Percentiles rank a stretch among this genome's conserved stretches.
Evolutionary conservation across 2,888 invertebrate genomes (phyloP).

Genomic region (Tillus elongatus): DNA sequence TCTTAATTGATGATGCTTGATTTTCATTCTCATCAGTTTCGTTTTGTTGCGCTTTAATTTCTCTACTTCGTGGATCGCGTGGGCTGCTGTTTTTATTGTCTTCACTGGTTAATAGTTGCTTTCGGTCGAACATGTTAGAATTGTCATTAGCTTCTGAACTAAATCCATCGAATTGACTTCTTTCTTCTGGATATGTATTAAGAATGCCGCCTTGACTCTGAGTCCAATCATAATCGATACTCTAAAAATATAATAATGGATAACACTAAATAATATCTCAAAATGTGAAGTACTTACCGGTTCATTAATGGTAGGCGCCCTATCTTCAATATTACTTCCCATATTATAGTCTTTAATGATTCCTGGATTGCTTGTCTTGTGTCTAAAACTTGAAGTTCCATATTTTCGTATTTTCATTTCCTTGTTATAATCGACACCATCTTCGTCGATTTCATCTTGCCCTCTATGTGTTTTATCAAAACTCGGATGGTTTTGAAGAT

Average conservation of each 20-base stretch:
- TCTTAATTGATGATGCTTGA: conserved; percentile 25
- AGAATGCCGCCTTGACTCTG: too few relatives aligned
- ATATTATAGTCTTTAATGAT: conserved; percentile 32
- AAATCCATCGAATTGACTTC: too few relatives aligned
- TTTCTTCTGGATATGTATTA: too few relatives aligned
- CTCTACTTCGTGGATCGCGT: background rate
- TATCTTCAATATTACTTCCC: conserved; percentile 12
- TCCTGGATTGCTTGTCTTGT: conserved; percentile 33
- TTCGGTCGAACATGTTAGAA: conserved; percentile 27
- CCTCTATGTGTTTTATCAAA: conserved; percentile 19
- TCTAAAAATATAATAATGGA: too few relatives aligned
- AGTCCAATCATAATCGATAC: too few relatives aligned
- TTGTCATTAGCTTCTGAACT: conserved; percentile 23
- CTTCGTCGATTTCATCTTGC: conserved; percentile 29
- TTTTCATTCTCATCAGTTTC: conserved; percentile 10
- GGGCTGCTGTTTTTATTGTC: conserved; percentile 16
- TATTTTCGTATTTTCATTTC: conserved; percentile 30
- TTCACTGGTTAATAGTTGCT: conserved; percentile 24
- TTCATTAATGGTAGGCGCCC: background rate
- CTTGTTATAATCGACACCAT: conserved; percentile 22
- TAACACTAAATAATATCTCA: too few relatives aligned
- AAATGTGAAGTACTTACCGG: too few relatives aligned
- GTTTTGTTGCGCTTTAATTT: conserved; percentile 6
- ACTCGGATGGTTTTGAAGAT: conserved; percentile 33
- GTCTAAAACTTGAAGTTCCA: conserved; percentile 34